Conservation (phyloP, 2,797 vertebrate species). For the Crocodylus rhombifer region DNA sequence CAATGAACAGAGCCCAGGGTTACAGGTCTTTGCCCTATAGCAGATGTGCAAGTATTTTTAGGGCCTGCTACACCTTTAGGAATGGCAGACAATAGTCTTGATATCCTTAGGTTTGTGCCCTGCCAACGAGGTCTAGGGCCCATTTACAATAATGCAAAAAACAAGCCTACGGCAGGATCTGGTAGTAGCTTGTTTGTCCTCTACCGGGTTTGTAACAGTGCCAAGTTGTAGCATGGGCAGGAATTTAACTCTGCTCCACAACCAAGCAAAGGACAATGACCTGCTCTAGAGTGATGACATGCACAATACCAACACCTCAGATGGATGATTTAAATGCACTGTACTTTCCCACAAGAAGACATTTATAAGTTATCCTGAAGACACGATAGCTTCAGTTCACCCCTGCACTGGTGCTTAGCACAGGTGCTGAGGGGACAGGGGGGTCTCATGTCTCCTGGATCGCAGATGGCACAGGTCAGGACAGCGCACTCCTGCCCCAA, state of each 20-base stretch:
- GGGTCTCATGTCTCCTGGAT: slow-evolving; percentile 30
- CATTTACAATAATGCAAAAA: neutral
- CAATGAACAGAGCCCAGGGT: slow-evolving; percentile 11
- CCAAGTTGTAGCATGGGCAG: neutral
- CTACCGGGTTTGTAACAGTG: slow-evolving; percentile 9
- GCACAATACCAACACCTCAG: slow-evolving; percentile 37
- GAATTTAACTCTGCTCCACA: neutral
- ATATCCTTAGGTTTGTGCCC: neutral
- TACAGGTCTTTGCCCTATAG: neutral
- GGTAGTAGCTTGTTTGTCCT: neutral
- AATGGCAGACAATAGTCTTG: neutral
- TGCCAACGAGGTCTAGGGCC: neutral
- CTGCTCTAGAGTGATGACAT: neutral
- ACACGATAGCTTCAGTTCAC: neutral
- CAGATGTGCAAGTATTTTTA: neutral
- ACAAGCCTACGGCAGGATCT: neutral
- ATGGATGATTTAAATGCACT: slow-evolving; percentile 28
- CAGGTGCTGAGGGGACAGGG: slow-evolving; percentile 9
- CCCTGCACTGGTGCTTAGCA: neutral
- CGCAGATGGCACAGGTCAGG: slow-evolving; percentile 3
- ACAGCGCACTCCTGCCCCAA: neutral
- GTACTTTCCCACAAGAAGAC: slow-evolving; percentile 30
- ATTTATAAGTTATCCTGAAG: neutral
- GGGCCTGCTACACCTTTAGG: slow-evolving; percentile 10
- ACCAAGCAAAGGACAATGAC: slow-evolving; percentile 17